Base-by-base conservation (phyloP, 1,140 invertebrate species). In the Lasioglossum baleicum region DNA sequence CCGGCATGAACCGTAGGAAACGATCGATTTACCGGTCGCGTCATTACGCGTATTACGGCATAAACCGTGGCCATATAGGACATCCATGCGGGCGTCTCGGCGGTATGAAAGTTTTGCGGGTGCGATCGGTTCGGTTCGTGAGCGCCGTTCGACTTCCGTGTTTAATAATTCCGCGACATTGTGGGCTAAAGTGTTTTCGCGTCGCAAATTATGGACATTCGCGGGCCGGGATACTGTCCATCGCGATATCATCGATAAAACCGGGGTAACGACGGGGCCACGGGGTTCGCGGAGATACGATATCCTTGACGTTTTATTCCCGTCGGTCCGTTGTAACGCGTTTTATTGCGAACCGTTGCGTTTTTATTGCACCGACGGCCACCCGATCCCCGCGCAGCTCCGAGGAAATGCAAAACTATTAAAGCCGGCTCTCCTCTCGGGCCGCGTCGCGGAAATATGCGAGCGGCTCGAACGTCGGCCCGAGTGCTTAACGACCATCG, bases 341-440 rank as follows among this genome's bases (percentile, higher is more conserved):
- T 77, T 81, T 85, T 85, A 85, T 76, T 75, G 74, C 73, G 40
- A 35, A 58, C 71, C 72, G 75, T 80, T 77, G 69, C 69, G 78
- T 84, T 85, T 85, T 85, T 85, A 85, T 85, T 70, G 79, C 79
- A 44, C 74, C 79, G n/a, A 20, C 1, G 35, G 35, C 51, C 51
- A 15, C 80, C 69, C 76, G 67, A 26, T 31, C 69, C 60, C 73
- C 53, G 56, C 53, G 56, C 51, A 72, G 48, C 53, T 56, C 35
- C 82, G 68, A 76, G 65, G 78, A 80, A 84, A 72, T 80, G 83
- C 70, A 68, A 80, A 81, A 83, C 83, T 84, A 81, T 85, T 81
- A 84, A 85, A 85, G 79, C 51, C 72, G 17, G 44, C 76, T 67
- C 83, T 80, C 63, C 40, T 63, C 26, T 48, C 71, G 44, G 44